Evolutionary conservation across 2,888 invertebrate species (phyloP), one percentile per base, ranked within the genome.

Genomic region (Nowickia ferox): DNA sequence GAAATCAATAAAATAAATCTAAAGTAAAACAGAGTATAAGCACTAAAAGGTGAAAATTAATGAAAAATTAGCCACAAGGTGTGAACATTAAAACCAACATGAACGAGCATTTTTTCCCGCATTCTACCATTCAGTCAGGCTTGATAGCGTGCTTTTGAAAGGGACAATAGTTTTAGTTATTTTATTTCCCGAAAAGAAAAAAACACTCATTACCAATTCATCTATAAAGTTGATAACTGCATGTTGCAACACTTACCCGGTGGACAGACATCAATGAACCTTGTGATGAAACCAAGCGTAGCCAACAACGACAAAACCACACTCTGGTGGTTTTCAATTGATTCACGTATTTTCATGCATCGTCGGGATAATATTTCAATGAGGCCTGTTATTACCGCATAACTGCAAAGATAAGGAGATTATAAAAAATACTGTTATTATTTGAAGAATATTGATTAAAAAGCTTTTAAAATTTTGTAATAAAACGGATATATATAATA

Each of bases 361-460:
- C 95, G 96, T 86, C 95, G 94, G 22, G 95, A 95, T 71, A 97
- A 93, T 87, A 96, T 95, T 91, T 97, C 97, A 80, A 97, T 95
- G n/a, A 97, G 94, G 42, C 97, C 97, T 66, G 96, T 95, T 89
- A 96, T 95, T 81, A 97, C 96, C 19, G 96, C 94, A 91, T 96
- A 97, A 91, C 97, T 97, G 94, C 15, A 90, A 91, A 75, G 72
- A 88, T 40, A 81, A 68, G 9, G 5, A 57, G 11, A 30, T 30
- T 11, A 2, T 0, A 55, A 38, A 19, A 38, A 9, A 19, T 13
- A 19, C 19, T 44, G n/a, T 46, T 13, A n/a, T 44, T 10, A 44
- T 19, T 61, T 15, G n/a, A 9, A 40, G n/a, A 17, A 61, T 30
- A 30, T 30, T 30, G 30, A 30, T 30, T 30, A 30, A 30, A 30